Conservation (phyloP, 2,113 vertebrate species). For the Colius striatus region DNA sequence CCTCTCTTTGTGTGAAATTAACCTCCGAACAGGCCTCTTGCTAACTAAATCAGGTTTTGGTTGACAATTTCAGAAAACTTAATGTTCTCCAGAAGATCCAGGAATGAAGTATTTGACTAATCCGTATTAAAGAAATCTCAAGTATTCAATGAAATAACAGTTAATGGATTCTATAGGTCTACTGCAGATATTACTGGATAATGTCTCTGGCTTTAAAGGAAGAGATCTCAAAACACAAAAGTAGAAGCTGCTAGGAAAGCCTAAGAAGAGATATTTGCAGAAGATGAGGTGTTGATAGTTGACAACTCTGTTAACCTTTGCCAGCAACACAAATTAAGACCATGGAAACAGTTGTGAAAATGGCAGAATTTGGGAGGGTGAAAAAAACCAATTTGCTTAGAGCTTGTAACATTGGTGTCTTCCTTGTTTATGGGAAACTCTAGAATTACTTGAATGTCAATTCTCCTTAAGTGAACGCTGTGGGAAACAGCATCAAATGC, state of each 20-base stretch:
- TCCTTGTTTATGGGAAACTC: background rate
- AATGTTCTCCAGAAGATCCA: background rate
- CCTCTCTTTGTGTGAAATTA: background rate
- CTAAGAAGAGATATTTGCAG: background rate
- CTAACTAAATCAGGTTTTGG: background rate
- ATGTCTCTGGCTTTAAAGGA: background rate
- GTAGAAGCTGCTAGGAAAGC: background rate
- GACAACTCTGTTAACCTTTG: background rate
- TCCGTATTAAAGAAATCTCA: background rate
- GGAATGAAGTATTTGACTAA: background rate
- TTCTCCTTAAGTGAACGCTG: no score
- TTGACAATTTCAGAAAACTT: background rate
- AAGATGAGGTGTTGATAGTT: background rate
- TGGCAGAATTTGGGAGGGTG: background rate
- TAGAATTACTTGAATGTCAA: background rate
- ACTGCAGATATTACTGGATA: background rate
- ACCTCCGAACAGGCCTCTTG: background rate
- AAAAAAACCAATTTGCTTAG: background rate
- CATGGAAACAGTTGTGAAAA: background rate
- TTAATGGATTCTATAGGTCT: background rate
- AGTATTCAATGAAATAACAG: background rate
- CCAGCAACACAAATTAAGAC: background rate
- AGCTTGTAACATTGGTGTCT: background rate
- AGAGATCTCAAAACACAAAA: background rate
- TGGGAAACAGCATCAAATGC: no score